Conservation (phyloP, 2,113 vertebrate genomes). For the Eulemur rufifrons region DNA sequence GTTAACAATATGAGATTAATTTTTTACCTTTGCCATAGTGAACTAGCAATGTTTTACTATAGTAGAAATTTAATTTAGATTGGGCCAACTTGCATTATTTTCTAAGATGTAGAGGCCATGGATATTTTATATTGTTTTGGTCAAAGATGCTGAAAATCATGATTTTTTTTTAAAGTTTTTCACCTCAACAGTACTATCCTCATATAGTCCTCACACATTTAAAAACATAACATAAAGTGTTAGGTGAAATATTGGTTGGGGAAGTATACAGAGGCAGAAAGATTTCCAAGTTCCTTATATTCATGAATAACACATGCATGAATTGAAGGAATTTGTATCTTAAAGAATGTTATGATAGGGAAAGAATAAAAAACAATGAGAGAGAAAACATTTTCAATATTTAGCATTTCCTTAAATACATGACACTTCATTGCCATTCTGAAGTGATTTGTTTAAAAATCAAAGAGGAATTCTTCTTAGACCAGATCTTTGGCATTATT, state of each 20-base stretch:
- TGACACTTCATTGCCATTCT: neutral
- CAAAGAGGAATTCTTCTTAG: neutral
- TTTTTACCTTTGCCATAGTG: neutral
- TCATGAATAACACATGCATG: neutral
- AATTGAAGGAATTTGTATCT: neutral
- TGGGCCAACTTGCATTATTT: neutral
- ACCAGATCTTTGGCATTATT: neutral
- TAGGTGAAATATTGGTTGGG: neutral
- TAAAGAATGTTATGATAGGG: neutral
- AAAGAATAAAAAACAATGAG: neutral
- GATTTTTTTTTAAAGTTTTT: neutral
- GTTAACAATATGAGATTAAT: neutral
- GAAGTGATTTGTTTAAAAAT: conserved; percentile 20
- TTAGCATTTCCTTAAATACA: neutral
- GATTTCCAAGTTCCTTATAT: neutral
- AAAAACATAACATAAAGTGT: neutral
- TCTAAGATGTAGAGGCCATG: neutral
- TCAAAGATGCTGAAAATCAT: neutral
- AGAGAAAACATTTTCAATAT: neutral
- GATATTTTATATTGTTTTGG: neutral
- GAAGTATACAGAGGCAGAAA: neutral
- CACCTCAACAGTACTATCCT: neutral
- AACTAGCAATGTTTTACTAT: neutral
- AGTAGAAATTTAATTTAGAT: conserved; percentile 8
- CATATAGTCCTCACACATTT: neutral